A percentile compares a stretch with the other conserved stretches of the same genome.
Evolutionary conservation across 2,797 vertebrate species (phyloP).

Genomic region (Coendou prehensilis): DNA sequence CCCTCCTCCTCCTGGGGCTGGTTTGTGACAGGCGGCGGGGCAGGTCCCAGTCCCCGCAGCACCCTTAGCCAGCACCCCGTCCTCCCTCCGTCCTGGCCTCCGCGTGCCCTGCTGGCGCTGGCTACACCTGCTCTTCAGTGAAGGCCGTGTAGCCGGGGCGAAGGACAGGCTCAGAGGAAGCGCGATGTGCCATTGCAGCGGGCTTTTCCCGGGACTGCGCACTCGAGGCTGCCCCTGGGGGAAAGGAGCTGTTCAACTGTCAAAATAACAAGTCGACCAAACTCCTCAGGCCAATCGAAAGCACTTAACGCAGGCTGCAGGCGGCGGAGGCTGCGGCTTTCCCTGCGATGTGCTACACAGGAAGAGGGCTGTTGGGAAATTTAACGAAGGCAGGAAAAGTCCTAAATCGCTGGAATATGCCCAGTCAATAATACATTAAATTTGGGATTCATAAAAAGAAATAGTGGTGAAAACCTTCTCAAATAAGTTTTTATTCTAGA

Average conservation of each 20-base stretch:
- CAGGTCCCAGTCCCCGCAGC: background rate
- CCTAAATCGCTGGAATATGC: conserved; percentile 42
- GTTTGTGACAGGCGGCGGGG: background rate
- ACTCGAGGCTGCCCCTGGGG: conserved; percentile 24
- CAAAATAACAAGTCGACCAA: conserved; percentile 73
- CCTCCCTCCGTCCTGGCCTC: background rate
- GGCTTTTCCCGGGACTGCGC: conserved; percentile 17
- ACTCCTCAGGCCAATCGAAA: conserved; percentile 55
- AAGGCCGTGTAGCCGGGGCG: background rate
- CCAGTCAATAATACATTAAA: conserved; percentile 72
- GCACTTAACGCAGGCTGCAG: conserved; percentile 37
- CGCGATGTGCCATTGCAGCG: background rate
- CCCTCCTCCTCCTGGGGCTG: background rate
- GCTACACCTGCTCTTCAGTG: background rate
- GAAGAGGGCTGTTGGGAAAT: background rate
- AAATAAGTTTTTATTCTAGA: conserved; percentile 74
- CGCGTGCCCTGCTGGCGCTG: background rate
- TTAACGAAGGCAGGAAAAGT: conserved; percentile 37
- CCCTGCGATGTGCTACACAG: background rate
- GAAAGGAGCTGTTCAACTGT: conserved; percentile 61
- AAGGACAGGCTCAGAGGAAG: background rate
- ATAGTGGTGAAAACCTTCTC: conserved; percentile 71
- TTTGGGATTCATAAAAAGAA: conserved; percentile 75
- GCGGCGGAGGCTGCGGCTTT: background rate
- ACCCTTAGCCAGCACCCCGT: background rate